These are phyloP conservation scores for Leucozona laternaria DNA, from an alignment of 2,888 invertebrate genomes.

Conservation along the genomic window DNA sequence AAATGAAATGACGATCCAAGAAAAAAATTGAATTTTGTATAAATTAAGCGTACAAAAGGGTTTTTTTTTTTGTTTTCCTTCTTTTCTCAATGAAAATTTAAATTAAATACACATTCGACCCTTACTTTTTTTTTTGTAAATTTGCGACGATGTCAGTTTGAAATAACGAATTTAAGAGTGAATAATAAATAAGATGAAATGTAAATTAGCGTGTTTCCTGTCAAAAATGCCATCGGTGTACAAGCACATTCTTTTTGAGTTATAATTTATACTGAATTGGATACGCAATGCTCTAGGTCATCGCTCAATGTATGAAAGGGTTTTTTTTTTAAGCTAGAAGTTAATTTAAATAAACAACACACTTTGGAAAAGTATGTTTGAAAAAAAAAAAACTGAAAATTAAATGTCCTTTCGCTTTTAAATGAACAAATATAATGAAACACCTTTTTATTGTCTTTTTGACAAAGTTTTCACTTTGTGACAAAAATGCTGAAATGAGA, in stretches of 20 bases:
- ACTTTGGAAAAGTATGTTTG: background rate
- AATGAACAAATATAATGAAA: background rate
- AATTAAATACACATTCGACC: conserved; percentile 62
- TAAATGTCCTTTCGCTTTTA: conserved; percentile 12
- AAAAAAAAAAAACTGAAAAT: background rate
- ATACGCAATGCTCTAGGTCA: background rate
- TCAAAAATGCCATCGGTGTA: background rate
- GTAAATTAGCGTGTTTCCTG: conserved; percentile 19
- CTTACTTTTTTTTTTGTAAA: conserved; percentile 16
- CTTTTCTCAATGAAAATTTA: conserved; percentile 24
- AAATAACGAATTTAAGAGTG: conserved; percentile 23
- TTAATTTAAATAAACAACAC: conserved; percentile 23
- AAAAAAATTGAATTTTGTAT: conserved; percentile 14
- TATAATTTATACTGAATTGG: background rate
- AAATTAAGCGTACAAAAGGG: conserved; percentile 13
- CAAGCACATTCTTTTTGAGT: background rate
- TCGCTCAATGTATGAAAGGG: background rate
- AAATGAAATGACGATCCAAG: conserved; percentile 11
- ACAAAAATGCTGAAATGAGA: background rate
- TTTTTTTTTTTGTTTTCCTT: background rate
- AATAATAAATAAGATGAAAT: conserved; percentile 23
- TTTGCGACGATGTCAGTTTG: background rate
- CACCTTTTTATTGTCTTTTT: background rate
- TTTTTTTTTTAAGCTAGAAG: background rate
- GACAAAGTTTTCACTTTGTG: background rate